phyloP scores from a whole-genome alignment of 2,113 vertebrate genomes.

The Callospermophilus lateralis region DNA sequence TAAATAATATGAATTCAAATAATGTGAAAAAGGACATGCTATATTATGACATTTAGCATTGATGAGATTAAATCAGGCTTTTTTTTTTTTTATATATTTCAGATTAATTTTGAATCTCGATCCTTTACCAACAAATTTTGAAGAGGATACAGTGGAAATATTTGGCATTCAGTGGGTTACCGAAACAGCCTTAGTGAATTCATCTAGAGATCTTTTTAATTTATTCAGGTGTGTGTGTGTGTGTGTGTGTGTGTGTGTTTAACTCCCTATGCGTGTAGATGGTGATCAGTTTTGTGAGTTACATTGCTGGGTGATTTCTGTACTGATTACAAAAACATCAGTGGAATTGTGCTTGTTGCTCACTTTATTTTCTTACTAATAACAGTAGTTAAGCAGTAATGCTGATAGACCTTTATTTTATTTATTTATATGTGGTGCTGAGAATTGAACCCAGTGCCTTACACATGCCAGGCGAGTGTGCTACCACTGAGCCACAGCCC shows the following conservation, averaged over 20 bases:
- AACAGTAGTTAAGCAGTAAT: background rate
- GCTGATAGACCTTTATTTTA: background rate
- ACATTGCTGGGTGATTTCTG: background rate
- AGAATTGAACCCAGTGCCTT: no score
- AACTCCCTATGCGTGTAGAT: background rate
- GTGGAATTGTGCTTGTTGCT: background rate
- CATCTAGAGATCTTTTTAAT: conserved; percentile 94
- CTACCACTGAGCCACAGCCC: no score
- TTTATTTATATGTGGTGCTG: no score
- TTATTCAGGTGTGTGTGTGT: conserved; percentile 91
- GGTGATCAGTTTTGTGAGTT: conserved; percentile 18
- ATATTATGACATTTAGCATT: background rate
- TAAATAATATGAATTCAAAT: background rate
- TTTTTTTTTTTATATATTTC: conserved; percentile 75
- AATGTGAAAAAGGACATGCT: background rate
- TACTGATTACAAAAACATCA: background rate
- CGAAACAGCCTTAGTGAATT: conserved; percentile 95
- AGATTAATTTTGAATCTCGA: conserved; percentile 95
- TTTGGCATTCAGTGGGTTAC: conserved; percentile 97
- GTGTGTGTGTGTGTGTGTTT: background rate
- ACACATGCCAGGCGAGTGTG: no score
- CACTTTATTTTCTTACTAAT: conserved; percentile 5
- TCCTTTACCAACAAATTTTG: conserved; percentile 94
- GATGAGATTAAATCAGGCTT: conserved; percentile 55
- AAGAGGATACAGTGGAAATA: conserved; percentile 93